Conservation (phyloP, 2,113 vertebrate species). For the Dicentrarchus labrax region DNA sequence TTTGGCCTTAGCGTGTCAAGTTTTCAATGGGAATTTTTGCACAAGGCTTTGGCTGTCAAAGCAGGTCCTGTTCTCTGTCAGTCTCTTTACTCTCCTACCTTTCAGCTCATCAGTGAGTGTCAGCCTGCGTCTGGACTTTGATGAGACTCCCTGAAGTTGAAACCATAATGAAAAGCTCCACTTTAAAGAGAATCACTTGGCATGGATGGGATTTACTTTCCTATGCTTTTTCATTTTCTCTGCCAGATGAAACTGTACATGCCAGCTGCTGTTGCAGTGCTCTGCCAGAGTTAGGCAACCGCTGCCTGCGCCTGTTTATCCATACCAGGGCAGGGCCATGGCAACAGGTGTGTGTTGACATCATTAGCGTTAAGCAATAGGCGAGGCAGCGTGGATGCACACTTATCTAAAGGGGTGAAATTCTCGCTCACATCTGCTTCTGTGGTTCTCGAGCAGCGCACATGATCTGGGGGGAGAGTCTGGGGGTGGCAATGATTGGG, state of each 20-base stretch:
- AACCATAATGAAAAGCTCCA: constrained; percentile 44
- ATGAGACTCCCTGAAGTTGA: constrained; percentile 37
- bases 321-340: constrained; percentile 35
- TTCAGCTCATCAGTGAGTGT: constrained; percentile 29
- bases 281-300: constrained; percentile 28
- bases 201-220: constrained; percentile 21
- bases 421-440: constrained; percentile 44
- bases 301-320: constrained; percentile 39
- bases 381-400: neutral
- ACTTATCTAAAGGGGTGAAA: neutral
- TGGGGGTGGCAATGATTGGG: constrained; percentile 43
- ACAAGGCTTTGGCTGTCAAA: constrained; percentile 47
- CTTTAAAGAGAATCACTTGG: constrained; percentile 36
- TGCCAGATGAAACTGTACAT: constrained; percentile 28
- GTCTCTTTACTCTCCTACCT: constrained; percentile 37
- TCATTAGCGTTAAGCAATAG: constrained; percentile 38
- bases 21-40: constrained; percentile 35
- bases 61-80: constrained; percentile 21
- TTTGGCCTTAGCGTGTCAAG: constrained; percentile 21
- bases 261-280: constrained; percentile 45
- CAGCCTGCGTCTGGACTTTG: constrained; percentile 17
- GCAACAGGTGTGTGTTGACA: constrained; percentile 71
- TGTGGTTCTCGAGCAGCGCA: neutral
- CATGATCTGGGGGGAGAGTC: neutral
- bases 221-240: constrained; percentile 22